Conservation (phyloP, 2,113 vertebrate genomes). For the Lanius collurio region DNA sequence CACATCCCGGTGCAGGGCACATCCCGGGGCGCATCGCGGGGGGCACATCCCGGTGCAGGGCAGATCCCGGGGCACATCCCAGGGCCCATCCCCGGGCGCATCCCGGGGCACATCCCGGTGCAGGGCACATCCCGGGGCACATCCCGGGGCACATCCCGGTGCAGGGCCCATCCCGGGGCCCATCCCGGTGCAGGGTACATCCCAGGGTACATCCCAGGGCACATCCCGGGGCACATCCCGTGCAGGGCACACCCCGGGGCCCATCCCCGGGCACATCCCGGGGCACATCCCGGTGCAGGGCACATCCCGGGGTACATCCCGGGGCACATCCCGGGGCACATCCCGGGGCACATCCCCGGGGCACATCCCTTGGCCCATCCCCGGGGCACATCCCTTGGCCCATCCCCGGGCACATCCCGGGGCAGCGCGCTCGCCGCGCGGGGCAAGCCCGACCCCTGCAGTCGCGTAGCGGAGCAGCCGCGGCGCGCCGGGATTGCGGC, state of each 20-base stretch:
- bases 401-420: not conserved
- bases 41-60: not conserved
- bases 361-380: not conserved
- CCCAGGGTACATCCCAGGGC: not conserved
- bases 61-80: not conserved
- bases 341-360: not conserved
- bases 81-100: not conserved
- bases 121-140: not conserved
- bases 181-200: not conserved
- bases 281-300: not conserved
- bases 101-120: not conserved
- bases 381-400: not conserved
- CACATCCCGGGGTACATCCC: not conserved
- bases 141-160: not conserved
- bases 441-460: slow-evolving; percentile 64
- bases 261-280: not conserved
- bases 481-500: slow-evolving; percentile 14
- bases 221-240: too few relatives aligned
- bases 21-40: too few relatives aligned
- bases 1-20: not conserved
- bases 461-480: slow-evolving; percentile 6
- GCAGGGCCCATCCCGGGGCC: not conserved
- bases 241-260: not conserved
- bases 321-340: not conserved
- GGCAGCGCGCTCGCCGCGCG: not conserved